Evolutionary conservation across 2,113 vertebrate genomes (phyloP).

Genomic region (Cryptomyrus ogoouensis): DNA sequence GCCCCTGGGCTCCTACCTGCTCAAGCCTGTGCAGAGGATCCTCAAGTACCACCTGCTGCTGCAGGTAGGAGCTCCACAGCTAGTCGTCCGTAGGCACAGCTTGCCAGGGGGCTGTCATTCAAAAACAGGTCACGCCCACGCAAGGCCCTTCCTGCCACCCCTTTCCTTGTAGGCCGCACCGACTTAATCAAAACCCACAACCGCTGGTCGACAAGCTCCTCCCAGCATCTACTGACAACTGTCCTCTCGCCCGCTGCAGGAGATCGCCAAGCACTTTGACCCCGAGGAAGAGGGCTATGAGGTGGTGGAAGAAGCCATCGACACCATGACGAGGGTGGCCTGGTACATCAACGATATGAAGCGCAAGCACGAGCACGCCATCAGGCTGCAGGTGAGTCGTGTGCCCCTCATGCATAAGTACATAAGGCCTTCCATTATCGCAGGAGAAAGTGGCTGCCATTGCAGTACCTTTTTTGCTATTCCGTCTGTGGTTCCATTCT

Average conservation of each 20-base stretch:
- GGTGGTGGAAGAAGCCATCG: constrained; percentile 84
- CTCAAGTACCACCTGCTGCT: constrained; percentile 95
- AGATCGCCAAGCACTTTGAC: constrained; percentile 89
- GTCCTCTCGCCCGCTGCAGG: constrained; percentile 53
- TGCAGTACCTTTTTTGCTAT: not conserved
- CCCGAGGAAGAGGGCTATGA: constrained; percentile 76
- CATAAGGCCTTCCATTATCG: not conserved
- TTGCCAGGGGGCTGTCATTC: not conserved
- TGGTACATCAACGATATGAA: constrained; percentile 99
- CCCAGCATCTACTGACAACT: not conserved
- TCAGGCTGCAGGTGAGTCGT: constrained; percentile 81
- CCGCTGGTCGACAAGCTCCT: not conserved
- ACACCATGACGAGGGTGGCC: constrained; percentile 94
- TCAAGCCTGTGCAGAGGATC: constrained; percentile 95
- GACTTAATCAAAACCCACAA: not conserved
- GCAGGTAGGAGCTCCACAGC: constrained; percentile 62
- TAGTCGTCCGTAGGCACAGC: not conserved
- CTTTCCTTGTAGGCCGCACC: not conserved
- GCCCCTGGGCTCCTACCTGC: constrained; percentile 86
- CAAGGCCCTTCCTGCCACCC: not conserved
- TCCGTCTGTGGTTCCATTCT: not conserved
- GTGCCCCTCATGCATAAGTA: not conserved
- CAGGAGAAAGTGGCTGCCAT: not conserved
- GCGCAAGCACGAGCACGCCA: constrained; percentile 88
- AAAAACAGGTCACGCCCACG: not conserved